phyloP scores from a whole-genome alignment of 2,888 invertebrate species.

The Thera obeliscata region DNA sequence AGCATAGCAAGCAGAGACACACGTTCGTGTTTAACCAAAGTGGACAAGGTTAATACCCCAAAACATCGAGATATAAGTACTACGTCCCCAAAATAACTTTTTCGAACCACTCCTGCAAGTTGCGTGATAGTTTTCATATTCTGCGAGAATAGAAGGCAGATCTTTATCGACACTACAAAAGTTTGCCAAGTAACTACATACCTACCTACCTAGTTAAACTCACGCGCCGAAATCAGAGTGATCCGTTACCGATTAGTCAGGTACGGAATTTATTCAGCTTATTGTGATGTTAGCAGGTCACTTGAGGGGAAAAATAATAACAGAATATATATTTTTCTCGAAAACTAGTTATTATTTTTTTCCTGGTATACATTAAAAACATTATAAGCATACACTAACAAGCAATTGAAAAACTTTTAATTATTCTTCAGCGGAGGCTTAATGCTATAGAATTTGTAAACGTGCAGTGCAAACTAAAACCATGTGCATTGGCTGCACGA shows the following conservation, averaged over 20 bases:
- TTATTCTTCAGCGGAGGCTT: constrained; percentile 37
- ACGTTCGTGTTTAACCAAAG: constrained; percentile 35
- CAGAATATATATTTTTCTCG: no score
- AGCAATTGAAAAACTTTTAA: constrained; percentile 26
- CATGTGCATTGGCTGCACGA: constrained; percentile 53
- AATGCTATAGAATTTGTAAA: constrained; percentile 34
- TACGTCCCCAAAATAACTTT: constrained; percentile 42
- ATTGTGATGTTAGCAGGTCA: background rate
- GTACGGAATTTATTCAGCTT: background rate
- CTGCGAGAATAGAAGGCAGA: constrained; percentile 4
- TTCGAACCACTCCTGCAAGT: constrained; percentile 61
- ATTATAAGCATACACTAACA: background rate
- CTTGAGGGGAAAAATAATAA: no score
- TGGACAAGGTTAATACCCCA: constrained; percentile 30
- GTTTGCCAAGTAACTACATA: background rate
- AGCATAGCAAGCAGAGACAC: constrained; percentile 27
- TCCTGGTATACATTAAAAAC: no score
- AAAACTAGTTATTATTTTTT: no score
- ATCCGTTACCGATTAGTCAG: background rate
- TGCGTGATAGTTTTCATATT: constrained; percentile 51
- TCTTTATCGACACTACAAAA: constrained; percentile 7
- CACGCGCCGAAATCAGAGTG: background rate
- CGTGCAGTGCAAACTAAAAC: constrained; percentile 42
- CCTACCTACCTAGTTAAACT: background rate
- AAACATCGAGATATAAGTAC: constrained; percentile 28